Percentiles rank a stretch among this genome's conserved stretches.
These are phyloP conservation scores for Gobio gobio DNA, from an alignment of 2,113 vertebrate genomes.

Conservation along the genomic window DNA sequence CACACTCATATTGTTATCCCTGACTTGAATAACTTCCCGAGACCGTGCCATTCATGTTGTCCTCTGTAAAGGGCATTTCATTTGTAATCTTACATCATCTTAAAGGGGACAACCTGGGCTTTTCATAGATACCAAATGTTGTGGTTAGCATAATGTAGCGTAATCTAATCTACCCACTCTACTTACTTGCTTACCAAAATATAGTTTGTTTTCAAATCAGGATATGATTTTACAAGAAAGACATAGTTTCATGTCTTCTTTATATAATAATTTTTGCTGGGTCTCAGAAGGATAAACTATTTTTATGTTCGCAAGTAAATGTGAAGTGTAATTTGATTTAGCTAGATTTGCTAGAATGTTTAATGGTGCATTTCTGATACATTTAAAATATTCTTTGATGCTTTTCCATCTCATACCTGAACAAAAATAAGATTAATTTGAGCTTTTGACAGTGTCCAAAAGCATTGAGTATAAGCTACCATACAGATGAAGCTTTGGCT, in stretches of 20 bases:
- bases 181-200: no score
- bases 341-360: not conserved
- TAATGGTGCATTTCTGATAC: not conserved
- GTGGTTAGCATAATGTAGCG: not conserved
- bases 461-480: constrained; percentile 31
- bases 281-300: no score
- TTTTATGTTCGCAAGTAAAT: not conserved
- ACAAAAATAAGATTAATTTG: constrained; percentile 24
- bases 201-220: not conserved
- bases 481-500: constrained; percentile 19
- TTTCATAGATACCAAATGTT: not conserved
- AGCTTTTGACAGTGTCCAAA: constrained; percentile 33
- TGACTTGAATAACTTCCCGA: not conserved
- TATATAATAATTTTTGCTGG: not conserved
- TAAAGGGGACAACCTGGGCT: not conserved
- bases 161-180: no score
- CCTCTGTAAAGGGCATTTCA: not conserved
- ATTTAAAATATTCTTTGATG: not conserved
- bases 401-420: constrained; percentile 24
- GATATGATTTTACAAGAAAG: not conserved
- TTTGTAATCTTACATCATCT: not conserved
- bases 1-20: not conserved
- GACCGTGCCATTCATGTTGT: not conserved
- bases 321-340: not conserved
- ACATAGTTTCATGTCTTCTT: not conserved